These are phyloP conservation scores for Orussus abietinus DNA, from an alignment of 1,140 invertebrate species.

Conservation along the genomic window DNA sequence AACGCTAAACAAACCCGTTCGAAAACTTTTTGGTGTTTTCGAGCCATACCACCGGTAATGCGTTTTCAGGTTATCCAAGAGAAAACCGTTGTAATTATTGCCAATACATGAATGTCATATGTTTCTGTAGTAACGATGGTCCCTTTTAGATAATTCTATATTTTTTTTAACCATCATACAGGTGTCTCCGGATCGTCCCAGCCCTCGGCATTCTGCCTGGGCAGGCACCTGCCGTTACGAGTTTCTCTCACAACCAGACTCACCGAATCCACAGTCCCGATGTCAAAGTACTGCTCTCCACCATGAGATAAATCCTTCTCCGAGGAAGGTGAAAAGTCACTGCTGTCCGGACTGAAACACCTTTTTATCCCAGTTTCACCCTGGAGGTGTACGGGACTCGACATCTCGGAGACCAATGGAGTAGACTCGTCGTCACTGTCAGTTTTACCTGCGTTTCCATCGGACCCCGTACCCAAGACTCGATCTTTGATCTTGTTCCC, in stretches of 20 bases:
- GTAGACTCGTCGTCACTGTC: conserved; percentile 63
- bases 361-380: conserved; percentile 25
- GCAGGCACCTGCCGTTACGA: conserved; percentile 14
- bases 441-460: conserved; percentile 34
- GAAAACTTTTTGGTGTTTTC: background rate
- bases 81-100: no score
- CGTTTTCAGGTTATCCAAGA: background rate
- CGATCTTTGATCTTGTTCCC: conserved; percentile 47
- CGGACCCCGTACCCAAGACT: conserved; percentile 39
- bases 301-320: conserved; percentile 27
- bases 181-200: conserved; percentile 50
- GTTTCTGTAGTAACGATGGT: background rate
- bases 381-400: conserved; percentile 41
- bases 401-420: conserved; percentile 56
- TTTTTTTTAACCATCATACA: conserved; percentile 24
- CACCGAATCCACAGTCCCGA: conserved; percentile 26
- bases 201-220: conserved; percentile 31
- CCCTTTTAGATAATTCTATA: background rate
- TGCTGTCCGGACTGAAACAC: conserved; percentile 27
- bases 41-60: background rate
- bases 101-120: background rate
- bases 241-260: conserved; percentile 30
- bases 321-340: conserved; percentile 25
- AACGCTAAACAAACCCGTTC: background rate
- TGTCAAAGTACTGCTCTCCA: conserved; percentile 22